Evolutionary conservation across 2,113 vertebrate genomes (phyloP), one percentile per base, ranked within the genome.

Genomic region (Peromyscus leucopus): DNA sequence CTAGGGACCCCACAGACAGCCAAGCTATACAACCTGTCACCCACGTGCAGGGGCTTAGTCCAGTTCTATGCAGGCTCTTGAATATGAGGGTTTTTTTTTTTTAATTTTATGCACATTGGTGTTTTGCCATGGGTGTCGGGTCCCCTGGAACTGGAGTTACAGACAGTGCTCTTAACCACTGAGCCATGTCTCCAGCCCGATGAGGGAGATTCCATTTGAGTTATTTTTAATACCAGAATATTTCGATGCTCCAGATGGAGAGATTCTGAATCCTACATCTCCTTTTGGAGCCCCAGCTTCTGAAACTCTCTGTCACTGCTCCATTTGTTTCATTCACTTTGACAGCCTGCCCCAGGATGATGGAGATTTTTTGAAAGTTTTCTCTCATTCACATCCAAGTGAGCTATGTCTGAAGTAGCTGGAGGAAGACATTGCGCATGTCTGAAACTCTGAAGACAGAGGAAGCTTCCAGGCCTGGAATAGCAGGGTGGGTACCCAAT

Each of bases 381-480:
- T 93, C 55, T 92, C 91, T 80, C 92, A 19, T 69, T 95, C 74
- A 84, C 46, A 67, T 24, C 12, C 65, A 82, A 72, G 86, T 67
- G 65, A 89, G 61, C 63, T 67, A 1, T 39, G 24, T n/a, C 95
- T 75, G 87, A 91, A 95, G 55, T 69, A n/a, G 84, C 31, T 94
- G 90, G 48, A 92, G 82, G 95, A 93, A 84, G 92, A 79, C 28
- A 51, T 63, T 89, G 67, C 12, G 13, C 48, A 67, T 92, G 94
- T 93, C 90, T 67, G 84, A 97, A 88, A 95, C 71, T 82, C 83
- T 57, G 36, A 61, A 79, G 90, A 65, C 31, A 19, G 31, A 51
- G 39, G 90, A 95, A 86, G 46, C 31, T 13, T 72, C 88, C 33
- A 78, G 46, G 24, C 80, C 28, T 63, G 80, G 57, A 61, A 13